Conservation (phyloP, 2,888 invertebrate species). For the Drosophila formosana region DNA sequence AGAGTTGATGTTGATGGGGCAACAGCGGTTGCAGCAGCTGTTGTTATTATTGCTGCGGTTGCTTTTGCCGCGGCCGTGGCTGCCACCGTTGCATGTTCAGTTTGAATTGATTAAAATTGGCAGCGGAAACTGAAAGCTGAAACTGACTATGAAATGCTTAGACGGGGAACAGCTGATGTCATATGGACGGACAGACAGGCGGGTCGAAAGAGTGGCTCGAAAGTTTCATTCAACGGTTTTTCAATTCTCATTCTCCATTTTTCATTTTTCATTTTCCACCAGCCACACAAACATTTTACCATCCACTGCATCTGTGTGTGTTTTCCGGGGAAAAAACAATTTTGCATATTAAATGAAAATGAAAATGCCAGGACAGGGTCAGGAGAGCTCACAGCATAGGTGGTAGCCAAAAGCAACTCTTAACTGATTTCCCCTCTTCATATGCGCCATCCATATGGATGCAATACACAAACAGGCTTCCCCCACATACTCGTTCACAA, state of each 20-base stretch:
- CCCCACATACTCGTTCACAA: slow-evolving; percentile 1
- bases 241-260: slow-evolving; percentile 46
- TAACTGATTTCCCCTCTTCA: slow-evolving; percentile 52
- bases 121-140: slow-evolving; percentile 39
- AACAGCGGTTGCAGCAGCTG: slow-evolving; percentile 11
- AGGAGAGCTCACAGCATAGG: neutral
- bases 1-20: slow-evolving; percentile 18
- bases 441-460: slow-evolving; percentile 18
- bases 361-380: slow-evolving; percentile 34
- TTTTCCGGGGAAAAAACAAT: slow-evolving; percentile 44
- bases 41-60: slow-evolving; percentile 4
- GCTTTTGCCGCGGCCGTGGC: neutral
- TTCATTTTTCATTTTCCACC: slow-evolving; percentile 33
- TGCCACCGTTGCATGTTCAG: slow-evolving; percentile 35
- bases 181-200: slow-evolving; percentile 8
- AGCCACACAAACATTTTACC: slow-evolving; percentile 6
- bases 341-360: slow-evolving; percentile 54
- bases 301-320: slow-evolving; percentile 2
- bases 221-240: slow-evolving; percentile 30
- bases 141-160: slow-evolving; percentile 48
- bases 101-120: slow-evolving; percentile 72
- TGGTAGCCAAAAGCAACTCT: slow-evolving; percentile 19
- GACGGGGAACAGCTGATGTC: slow-evolving; percentile 35
- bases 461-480: slow-evolving; percentile 8
- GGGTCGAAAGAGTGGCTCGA: slow-evolving; percentile 13